Evolutionary conservation across 2,888 invertebrate genomes (phyloP).

Genomic region (Didymodactylos carnosus): DNA sequence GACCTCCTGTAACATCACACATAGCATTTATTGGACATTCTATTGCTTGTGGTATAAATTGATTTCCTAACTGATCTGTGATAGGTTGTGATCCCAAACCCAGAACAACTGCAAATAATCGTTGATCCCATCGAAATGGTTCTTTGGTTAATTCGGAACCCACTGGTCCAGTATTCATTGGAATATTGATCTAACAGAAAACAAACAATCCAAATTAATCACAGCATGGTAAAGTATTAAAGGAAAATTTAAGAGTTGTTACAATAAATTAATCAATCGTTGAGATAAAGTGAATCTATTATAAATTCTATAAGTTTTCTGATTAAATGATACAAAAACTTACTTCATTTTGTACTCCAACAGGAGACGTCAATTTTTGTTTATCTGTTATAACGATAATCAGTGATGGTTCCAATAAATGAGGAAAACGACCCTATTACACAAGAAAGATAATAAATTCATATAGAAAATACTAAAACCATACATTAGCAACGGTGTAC

Average conservation of each 20-base stretch:
- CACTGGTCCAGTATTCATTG: conserved; percentile 62
- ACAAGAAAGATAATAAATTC: too few relatives aligned
- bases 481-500: too few relatives aligned
- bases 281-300: not conserved
- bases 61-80: conserved; percentile 2
- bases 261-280: too few relatives aligned
- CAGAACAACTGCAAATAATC: conserved; percentile 79
- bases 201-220: too few relatives aligned
- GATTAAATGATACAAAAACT: conserved; percentile 30
- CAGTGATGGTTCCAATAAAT: conserved; percentile 85
- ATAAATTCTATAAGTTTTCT: too few relatives aligned
- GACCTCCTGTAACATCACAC: conserved; percentile 94
- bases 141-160: conserved; percentile 89
- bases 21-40: conserved; percentile 83
- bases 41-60: conserved; percentile 62
- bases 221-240: too few relatives aligned
- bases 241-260: too few relatives aligned
- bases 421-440: conserved; percentile 67
- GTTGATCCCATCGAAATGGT: conserved; percentile 98
- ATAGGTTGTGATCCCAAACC: not conserved
- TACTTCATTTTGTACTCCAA: conserved; percentile 66
- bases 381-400: conserved; percentile 97
- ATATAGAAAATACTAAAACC: too few relatives aligned
- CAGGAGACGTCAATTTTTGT: conserved; percentile 60
- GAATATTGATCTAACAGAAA: conserved; percentile 53